phyloP scores from a whole-genome alignment of 2,113 vertebrate species.

The Diadophis punctatus region DNA sequence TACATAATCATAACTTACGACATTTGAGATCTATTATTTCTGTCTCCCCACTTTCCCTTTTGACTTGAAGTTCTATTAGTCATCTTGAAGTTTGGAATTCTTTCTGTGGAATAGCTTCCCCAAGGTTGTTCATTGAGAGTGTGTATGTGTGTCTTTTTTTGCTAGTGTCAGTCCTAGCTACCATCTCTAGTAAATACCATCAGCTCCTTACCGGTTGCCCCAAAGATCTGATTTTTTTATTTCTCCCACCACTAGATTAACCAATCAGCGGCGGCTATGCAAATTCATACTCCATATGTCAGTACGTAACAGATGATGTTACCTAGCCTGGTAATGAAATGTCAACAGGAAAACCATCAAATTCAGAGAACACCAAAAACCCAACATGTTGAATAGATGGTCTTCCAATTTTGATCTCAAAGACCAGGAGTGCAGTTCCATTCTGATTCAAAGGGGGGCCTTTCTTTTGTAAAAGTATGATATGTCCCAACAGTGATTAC shows the following conservation, averaged over 20 bases:
- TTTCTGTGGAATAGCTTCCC: conserved; percentile 30
- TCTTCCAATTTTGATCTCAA: not conserved
- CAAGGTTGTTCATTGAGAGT: conserved; percentile 27
- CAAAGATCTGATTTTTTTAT: not conserved
- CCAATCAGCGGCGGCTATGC: too few species aligned
- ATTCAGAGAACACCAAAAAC: too few species aligned
- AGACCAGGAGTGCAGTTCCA: not conserved
- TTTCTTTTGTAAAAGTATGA: not conserved
- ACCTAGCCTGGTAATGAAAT: too few species aligned
- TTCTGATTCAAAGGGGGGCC: not conserved
- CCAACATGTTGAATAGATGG: too few species aligned
- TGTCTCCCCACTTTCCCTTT: conserved; percentile 6
- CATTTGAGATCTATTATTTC: conserved; percentile 55
- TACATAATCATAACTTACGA: conserved; percentile 68
- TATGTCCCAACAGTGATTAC: not conserved
- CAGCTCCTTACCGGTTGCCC: not conserved
- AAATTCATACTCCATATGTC: too few species aligned
- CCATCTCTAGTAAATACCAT: not conserved
- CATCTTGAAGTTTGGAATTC: conserved; percentile 52
- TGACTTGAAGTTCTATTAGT: conserved; percentile 30
- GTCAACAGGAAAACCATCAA: too few species aligned
- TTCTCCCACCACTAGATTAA: too few species aligned
- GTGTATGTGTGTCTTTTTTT: conserved; percentile 33
- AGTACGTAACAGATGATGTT: too few species aligned
- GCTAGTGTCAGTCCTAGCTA: not conserved